Base-by-base conservation (phyloP, 1,140 invertebrate genomes). In the Drosophila lacteicornis region DNA sequence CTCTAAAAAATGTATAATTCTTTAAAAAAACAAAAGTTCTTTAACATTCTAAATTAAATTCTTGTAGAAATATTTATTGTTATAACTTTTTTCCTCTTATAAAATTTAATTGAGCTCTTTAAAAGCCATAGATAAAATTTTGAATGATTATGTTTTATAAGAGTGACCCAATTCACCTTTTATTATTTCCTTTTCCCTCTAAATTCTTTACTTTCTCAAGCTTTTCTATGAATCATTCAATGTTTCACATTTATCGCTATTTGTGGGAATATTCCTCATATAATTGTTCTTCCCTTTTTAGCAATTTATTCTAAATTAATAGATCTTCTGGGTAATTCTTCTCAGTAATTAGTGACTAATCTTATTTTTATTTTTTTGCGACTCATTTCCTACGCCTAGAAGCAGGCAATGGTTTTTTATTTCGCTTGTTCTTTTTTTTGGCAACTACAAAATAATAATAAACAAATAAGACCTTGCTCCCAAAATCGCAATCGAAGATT, bases 401-500 rank as follows among this genome's bases (percentile, higher is more conserved):
- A n/a, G 36, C 57, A 43, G 40, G 42, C 69, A n/a, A 75, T 43
- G 15, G 15, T 2, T 36, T 38, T 69, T 42, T 17, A n/a, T 5
- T 5, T 33, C 5, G 4, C 19, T 15, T 7, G 3, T 4, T 22
- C 19, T 22, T 25, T 22, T 40, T 56, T 40, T 38, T 22, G 19
- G 19, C 53, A 56, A 27, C 27, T 60, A 60, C 62, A 22, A 60
- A 59, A 40, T 50, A 71, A 56, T 59, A 43, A 22, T 56, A 55
- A 71, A 70, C 66, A 45, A 56, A 71, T n/a, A 60, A 74, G 45
- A 73, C 70, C 70, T 73, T 74, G 53, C 30, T 51, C 42, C 58
- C 70, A 75, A 51, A 51, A 62, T 75, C 27, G n/a, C 55, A 62
- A 46, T 62, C 45, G 9, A 22, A 73, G 69, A 73, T 73, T 67